These are phyloP conservation scores for Zaprionus kolodkinae DNA, from an alignment of 1,140 invertebrate species.

Conservation along the genomic window DNA sequence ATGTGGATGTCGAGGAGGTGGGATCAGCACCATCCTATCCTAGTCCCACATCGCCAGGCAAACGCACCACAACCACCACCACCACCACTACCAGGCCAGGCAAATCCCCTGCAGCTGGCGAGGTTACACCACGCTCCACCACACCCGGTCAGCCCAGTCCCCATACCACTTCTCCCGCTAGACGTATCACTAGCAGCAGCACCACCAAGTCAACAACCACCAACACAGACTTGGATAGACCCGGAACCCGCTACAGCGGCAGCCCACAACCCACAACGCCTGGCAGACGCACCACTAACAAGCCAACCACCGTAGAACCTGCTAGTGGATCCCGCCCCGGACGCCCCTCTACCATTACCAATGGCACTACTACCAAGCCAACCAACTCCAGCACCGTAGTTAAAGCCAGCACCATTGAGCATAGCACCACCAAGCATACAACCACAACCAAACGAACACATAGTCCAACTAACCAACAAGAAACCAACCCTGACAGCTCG, in stretches of 20 bases:
- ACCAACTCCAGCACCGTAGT: slow-evolving; percentile 36
- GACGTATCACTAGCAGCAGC: not conserved
- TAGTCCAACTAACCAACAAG: slow-evolving; percentile 58
- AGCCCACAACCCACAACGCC: slow-evolving; percentile 4
- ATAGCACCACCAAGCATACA: slow-evolving; percentile 56
- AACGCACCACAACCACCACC: not conserved
- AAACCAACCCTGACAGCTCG: slow-evolving; percentile 41
- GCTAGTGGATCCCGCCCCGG: slow-evolving; percentile 7
- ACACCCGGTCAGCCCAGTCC: not conserved
- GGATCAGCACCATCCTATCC: not conserved
- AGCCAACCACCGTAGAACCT: not conserved
- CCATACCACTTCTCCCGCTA: not conserved
- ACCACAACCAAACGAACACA: slow-evolving; percentile 37
- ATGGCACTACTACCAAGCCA: slow-evolving; percentile 8
- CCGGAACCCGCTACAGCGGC: not conserved
- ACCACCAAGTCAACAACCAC: not conserved
- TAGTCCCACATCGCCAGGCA: not conserved
- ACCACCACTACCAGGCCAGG: not conserved
- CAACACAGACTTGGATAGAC: not conserved
- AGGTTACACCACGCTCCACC: not conserved
- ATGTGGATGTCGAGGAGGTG: slow-evolving; percentile 57
- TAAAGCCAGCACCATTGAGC: slow-evolving; percentile 67
- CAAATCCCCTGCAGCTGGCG: not conserved
- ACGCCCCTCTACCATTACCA: slow-evolving; percentile 12
- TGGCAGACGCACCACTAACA: not conserved